Percentiles rank a stretch among this genome's conserved stretches.
phyloP scores from a whole-genome alignment of 2,797 vertebrate species.

The Anabacerthia variegaticeps region DNA sequence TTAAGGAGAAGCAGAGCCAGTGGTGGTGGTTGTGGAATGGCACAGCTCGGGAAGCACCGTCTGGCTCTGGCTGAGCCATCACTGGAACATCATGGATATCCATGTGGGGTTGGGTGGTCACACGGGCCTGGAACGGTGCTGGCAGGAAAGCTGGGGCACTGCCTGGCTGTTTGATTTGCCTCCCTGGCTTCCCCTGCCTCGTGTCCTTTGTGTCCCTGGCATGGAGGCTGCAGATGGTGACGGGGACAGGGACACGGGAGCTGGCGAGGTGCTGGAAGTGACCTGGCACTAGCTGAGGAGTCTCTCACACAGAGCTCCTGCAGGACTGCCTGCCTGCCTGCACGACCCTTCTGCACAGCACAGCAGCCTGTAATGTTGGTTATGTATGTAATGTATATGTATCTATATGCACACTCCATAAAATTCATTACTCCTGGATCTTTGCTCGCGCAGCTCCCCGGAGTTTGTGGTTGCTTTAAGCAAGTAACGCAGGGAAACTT shows the following conservation, averaged over 20 bases:
- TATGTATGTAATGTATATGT: accelerated
- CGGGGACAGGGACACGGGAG: neutral
- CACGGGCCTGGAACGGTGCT: neutral
- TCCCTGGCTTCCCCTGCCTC: constrained; percentile 17
- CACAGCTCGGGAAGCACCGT: neutral
- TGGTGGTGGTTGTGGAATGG: accelerated
- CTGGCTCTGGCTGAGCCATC: accelerated
- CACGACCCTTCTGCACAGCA: neutral
- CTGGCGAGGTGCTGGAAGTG: neutral
- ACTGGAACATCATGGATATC: accelerated
- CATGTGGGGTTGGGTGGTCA: accelerated
- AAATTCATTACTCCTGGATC: neutral
- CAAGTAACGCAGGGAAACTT: neutral
- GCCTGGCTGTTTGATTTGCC: constrained; percentile 9
- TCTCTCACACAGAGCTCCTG: neutral
- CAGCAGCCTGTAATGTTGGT: neutral
- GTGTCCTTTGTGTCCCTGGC: neutral
- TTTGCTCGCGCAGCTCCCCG: accelerated
- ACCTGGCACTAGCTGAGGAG: neutral
- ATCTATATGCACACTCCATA: accelerated
- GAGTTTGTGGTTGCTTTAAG: neutral
- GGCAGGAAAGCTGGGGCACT: neutral
- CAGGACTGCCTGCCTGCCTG: neutral
- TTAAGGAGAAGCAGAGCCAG: neutral
- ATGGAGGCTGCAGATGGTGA: neutral